These are phyloP conservation scores for Heliconius hermathena DNA, from an alignment of 1,140 invertebrate genomes.

Conservation along the genomic window DNA sequence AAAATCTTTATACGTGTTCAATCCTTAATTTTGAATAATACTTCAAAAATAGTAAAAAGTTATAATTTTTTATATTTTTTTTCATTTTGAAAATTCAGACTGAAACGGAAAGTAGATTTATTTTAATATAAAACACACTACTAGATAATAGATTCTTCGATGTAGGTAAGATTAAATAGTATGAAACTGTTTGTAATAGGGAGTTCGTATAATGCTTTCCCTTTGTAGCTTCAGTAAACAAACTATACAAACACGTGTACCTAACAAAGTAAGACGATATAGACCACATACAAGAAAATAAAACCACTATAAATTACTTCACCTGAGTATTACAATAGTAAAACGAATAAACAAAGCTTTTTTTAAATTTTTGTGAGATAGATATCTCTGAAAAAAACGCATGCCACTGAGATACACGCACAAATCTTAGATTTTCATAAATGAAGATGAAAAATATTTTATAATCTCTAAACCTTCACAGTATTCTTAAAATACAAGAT, in stretches of 20 bases:
- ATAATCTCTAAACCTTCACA: slow-evolving; percentile 23
- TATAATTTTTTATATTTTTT: too few species aligned
- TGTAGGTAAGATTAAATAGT: slow-evolving; percentile 25
- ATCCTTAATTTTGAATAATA: too few species aligned
- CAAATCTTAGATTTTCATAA: not conserved
- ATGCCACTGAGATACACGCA: not conserved
- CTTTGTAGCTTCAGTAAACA: slow-evolving; percentile 23
- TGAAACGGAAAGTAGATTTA: not conserved
- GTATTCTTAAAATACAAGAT: slow-evolving; percentile 46
- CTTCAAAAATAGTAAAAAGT: too few species aligned
- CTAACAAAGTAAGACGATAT: slow-evolving; percentile 6
- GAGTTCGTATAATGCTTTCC: slow-evolving; percentile 21
- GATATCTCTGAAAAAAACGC: not conserved
- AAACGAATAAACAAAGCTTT: slow-evolving; percentile 31
- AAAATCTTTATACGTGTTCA: too few species aligned
- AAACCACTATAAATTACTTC: slow-evolving; percentile 32
- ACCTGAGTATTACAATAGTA: slow-evolving; percentile 31
- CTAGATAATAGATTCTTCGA: not conserved
- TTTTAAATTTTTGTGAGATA: not conserved
- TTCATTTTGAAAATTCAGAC: too few species aligned
- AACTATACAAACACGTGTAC: not conserved
- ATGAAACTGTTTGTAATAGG: slow-evolving; percentile 28
- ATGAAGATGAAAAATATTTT: not conserved
- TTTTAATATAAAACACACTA: not conserved
- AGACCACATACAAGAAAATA: slow-evolving; percentile 25